Evolutionary conservation across 2,797 vertebrate species (phyloP), one percentile per base, ranked within the genome.

Genomic region (Pangasius sanitwongsei): DNA sequence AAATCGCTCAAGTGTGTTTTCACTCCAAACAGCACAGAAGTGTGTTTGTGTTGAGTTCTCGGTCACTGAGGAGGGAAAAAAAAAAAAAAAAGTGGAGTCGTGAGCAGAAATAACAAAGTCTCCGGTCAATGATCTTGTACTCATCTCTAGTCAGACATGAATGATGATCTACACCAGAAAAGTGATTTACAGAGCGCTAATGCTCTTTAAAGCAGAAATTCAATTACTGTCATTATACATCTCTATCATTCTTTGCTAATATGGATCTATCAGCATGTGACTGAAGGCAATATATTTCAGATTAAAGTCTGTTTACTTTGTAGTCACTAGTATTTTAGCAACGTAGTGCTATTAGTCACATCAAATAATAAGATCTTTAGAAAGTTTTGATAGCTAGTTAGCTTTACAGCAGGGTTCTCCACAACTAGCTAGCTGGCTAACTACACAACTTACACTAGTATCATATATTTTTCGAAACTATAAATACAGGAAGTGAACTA

Each of bases 1-100:
- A 85, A 65, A 83, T 91, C 89, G 59, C 90, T 91, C 88, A 69
- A 50, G n/a, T 18, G 59, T 92, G 89, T 92, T 90, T 92, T 91
- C 59, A 91, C 70, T 92, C 69, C 72, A 90, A 91, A 93, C 90
- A 92, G 69, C 72, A 86, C 67, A 89, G 83, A 80, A 85, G 81
- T 78, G 87, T 87, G 86, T 91, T 92, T 91, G 88, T 78, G 63
- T 82, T 89, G 69, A 88, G 77, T 83, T 85, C 63, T 91, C 86
- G 75, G 85, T 70, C 61, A 72, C 23, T 31, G 82, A 75, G 83
- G 48, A 59, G 70, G 6, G n/a, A 50, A 18, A 57, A 87, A 41
- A 3, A 77, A 72, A 88, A 87, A 61, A 87, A 74, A 48, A 80
- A 41, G 63, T 44, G 20, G 78, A 75, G 74, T 61, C 81, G 20